phyloP scores from a whole-genome alignment of 92 coral and sea anemone genomes.

The Bergia sp. region DNA sequence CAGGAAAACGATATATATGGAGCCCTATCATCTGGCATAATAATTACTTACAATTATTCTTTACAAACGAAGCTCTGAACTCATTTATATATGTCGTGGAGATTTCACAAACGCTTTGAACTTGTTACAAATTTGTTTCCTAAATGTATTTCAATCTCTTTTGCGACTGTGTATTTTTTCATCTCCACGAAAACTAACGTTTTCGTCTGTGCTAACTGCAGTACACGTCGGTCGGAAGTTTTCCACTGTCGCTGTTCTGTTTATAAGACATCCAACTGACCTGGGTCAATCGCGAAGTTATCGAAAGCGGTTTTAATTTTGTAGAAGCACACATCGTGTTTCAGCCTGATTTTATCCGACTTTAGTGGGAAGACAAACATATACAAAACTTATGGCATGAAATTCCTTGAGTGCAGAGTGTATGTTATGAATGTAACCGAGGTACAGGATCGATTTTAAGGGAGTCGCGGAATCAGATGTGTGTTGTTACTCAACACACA shows the following conservation, averaged over 20 bases:
- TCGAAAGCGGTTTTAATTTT: neutral
- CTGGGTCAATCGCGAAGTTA: no score
- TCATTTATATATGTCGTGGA: constrained; percentile 1
- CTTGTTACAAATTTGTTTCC: neutral
- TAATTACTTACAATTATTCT: neutral
- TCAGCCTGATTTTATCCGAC: neutral
- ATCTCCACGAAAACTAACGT: neutral
- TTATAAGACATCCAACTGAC: neutral
- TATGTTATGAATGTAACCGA: neutral
- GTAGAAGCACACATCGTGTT: neutral
- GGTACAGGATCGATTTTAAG: neutral
- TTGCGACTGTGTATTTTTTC: neutral
- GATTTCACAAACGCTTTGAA: neutral
- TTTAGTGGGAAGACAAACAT: neutral
- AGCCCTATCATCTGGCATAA: neutral
- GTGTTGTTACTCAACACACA: neutral
- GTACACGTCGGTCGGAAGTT: neutral
- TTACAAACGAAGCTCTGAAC: neutral
- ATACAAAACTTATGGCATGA: neutral
- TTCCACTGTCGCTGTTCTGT: neutral
- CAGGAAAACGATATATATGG: neutral
- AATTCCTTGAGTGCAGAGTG: neutral
- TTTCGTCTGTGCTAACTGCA: neutral
- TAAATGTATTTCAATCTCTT: neutral
- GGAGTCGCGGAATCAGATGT: neutral